phyloP scores from a whole-genome alignment of 2,888 invertebrate species.

The Xiphydria camelus region DNA sequence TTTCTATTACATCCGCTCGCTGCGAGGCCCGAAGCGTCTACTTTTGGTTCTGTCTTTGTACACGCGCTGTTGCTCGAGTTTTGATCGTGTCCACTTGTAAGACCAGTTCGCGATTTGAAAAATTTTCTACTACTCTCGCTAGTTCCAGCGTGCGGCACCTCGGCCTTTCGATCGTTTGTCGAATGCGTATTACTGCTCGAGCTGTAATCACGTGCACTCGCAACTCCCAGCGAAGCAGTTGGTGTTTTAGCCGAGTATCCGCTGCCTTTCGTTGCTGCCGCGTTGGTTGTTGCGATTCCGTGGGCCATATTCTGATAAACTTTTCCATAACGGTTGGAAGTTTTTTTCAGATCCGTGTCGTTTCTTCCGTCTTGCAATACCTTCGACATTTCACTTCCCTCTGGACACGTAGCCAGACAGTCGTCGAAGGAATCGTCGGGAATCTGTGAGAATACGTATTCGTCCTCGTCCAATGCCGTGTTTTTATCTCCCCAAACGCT shows the following conservation, averaged over 20 bases:
- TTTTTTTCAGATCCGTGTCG: background rate
- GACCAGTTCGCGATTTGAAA: no score
- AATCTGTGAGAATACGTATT: conserved; percentile 19
- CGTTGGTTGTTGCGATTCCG: background rate
- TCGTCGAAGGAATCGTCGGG: conserved; percentile 47
- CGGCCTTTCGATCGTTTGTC: no score
- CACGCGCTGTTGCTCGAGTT: background rate
- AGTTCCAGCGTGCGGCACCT: background rate
- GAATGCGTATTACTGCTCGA: background rate
- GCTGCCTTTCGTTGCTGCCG: background rate
- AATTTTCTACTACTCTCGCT: background rate
- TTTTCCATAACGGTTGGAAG: conserved; percentile 18
- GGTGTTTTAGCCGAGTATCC: background rate
- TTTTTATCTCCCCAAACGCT: no score
- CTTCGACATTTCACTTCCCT: conserved; percentile 22
- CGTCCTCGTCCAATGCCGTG: conserved; percentile 3
- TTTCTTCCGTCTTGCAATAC: background rate
- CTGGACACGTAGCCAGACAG: conserved; percentile 34
- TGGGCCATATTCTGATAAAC: conserved; percentile 5
- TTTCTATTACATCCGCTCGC: conserved; percentile 25
- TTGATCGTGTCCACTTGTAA: no score
- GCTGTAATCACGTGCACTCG: background rate
- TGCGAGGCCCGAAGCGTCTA: background rate
- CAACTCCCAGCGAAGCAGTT: no score
- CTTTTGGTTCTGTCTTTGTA: background rate